These are phyloP conservation scores for Heteractis magnifica DNA, from an alignment of 92 coral and sea anemone species.

Conservation along the genomic window DNA sequence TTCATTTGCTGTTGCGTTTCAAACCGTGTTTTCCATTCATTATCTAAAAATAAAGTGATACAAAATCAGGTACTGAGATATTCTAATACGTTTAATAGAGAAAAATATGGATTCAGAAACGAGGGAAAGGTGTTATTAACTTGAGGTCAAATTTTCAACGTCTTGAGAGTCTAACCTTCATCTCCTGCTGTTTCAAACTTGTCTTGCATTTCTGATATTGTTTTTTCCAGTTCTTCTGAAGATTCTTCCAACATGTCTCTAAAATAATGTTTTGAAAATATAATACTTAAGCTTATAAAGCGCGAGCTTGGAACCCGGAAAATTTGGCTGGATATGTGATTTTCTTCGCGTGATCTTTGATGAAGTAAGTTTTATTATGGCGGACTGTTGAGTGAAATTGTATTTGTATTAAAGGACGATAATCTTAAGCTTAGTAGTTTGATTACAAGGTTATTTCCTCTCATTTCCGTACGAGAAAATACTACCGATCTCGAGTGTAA, in stretches of 20 bases:
- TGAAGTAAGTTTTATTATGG: background rate
- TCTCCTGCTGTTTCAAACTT: constrained; percentile 72
- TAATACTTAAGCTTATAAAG: background rate
- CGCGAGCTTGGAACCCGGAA: background rate
- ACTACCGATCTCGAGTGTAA: background rate
- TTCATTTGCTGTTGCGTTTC: constrained; percentile 97
- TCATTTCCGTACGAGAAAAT: background rate
- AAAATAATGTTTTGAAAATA: background rate
- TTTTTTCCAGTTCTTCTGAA: constrained; percentile 79
- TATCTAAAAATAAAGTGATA: constrained; percentile 40
- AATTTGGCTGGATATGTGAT: background rate
- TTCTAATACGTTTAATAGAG: background rate
- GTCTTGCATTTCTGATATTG: constrained; percentile 72
- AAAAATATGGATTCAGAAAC: too few species aligned
- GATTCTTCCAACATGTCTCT: constrained; percentile 98
- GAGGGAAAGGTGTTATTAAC: background rate
- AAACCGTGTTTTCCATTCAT: constrained; percentile 97
- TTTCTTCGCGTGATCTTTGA: constrained; percentile 5
- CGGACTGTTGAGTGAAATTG: background rate
- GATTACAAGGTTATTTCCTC: background rate
- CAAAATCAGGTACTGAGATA: background rate
- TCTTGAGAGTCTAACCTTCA: constrained; percentile 62
- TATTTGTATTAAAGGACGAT: background rate
- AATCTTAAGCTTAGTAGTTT: background rate
- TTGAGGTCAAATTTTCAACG: background rate